Conservation (phyloP, 2,113 vertebrate genomes). For the Azemiops feae region DNA sequence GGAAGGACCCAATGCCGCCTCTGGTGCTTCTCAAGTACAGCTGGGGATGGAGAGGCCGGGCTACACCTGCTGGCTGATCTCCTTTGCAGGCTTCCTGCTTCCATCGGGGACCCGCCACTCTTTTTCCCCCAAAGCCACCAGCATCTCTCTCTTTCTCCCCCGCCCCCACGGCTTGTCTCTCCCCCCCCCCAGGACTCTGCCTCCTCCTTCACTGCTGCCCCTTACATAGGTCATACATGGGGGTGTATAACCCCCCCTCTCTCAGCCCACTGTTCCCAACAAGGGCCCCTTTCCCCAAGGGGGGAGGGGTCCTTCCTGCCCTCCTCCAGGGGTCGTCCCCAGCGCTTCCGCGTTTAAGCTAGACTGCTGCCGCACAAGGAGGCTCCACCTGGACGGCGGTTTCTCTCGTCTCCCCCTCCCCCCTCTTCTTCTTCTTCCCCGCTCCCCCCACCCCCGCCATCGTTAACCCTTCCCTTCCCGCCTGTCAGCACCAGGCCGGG, state of each 20-base stretch:
- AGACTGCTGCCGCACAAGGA: not conserved
- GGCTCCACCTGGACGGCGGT: not conserved
- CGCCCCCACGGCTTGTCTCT: not conserved
- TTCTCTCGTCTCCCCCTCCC: too few relatives aligned
- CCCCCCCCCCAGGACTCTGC: not conserved
- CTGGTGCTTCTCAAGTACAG: too few relatives aligned
- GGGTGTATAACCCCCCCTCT: not conserved
- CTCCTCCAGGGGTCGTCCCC: too few relatives aligned
- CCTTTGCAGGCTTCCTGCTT: not conserved
- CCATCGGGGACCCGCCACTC: too few relatives aligned
- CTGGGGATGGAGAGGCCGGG: not conserved
- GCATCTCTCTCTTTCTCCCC: not conserved
- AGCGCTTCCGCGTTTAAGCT: too few relatives aligned
- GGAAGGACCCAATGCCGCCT: not conserved
- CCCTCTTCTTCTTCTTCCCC: not conserved
- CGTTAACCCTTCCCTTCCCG: not conserved
- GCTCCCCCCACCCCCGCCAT: too few relatives aligned
- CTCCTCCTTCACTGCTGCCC: not conserved
- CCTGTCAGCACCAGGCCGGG: too few relatives aligned
- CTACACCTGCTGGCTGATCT: not conserved
- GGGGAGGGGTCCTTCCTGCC: rapidly evolving
- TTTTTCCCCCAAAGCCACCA: not conserved
- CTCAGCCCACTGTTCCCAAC: not conserved
- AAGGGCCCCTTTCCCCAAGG: too few relatives aligned
- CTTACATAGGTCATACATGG: not conserved